A percentile compares a stretch with the other conserved stretches of the same genome.
phyloP scores from a whole-genome alignment of 37 sponge, comb jelly and placozoan species.

The Ianthella basta region DNA sequence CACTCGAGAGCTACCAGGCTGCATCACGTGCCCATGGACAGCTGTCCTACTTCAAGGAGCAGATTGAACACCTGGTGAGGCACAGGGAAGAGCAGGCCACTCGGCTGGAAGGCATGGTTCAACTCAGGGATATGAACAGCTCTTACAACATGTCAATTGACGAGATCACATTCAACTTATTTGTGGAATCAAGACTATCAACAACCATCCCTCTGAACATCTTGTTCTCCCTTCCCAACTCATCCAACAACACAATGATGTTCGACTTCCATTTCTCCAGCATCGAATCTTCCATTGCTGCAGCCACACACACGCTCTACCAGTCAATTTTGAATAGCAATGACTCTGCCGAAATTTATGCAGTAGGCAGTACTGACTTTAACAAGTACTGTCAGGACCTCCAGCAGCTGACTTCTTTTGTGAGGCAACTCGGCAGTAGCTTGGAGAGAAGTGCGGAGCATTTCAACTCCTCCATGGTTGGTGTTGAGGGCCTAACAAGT shows the following conservation, averaged over 20 bases:
- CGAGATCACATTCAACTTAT: slow-evolving; percentile 6
- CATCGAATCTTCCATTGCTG: not conserved
- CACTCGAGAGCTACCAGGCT: not conserved
- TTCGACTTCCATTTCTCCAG: slow-evolving; percentile 13
- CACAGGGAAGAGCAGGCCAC: not conserved
- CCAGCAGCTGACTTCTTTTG: not conserved
- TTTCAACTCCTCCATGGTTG: not conserved
- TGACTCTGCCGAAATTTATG: too few species aligned
- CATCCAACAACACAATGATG: not conserved
- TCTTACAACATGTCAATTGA: not conserved
- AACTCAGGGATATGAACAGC: not conserved
- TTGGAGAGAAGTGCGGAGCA: not conserved
- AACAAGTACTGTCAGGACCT: not conserved
- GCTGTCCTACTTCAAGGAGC: not conserved
- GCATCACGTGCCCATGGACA: not conserved
- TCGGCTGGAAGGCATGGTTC: too few species aligned
- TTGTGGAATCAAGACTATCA: not conserved
- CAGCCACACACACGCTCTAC: not conserved
- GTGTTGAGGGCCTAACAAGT: not conserved
- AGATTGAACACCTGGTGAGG: not conserved
- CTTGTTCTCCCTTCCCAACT: not conserved
- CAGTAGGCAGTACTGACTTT: not conserved
- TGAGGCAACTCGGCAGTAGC: not conserved
- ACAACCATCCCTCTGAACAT: slow-evolving; percentile 4
- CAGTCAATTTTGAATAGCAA: too few species aligned